Conservation (phyloP, 2,888 invertebrate species). For the Microplitis manilae region DNA sequence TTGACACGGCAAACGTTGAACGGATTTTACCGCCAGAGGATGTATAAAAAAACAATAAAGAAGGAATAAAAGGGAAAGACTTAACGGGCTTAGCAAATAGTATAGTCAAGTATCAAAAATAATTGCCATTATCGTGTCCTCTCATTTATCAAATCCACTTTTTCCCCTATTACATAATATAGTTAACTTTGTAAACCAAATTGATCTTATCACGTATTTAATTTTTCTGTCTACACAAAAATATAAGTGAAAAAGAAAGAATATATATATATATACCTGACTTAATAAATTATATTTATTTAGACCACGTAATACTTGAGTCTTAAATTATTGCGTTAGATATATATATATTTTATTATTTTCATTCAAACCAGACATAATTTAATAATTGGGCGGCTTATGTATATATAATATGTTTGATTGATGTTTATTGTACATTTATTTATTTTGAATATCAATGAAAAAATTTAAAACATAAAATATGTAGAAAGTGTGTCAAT, state of each 20-base stretch:
- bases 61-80: background rate
- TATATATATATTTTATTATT: too few relatives aligned
- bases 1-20: background rate
- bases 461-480: background rate
- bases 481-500: background rate
- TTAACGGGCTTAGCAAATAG: conserved; percentile 53
- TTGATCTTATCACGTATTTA: conserved; percentile 10
- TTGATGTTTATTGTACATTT: background rate
- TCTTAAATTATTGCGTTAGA: too few relatives aligned
- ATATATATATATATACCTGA: too few relatives aligned
- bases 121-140: conserved; percentile 61
- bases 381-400: too few relatives aligned
- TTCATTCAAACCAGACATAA: too few relatives aligned
- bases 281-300: too few relatives aligned
- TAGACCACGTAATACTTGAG: too few relatives aligned
- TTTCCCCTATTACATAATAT: conserved; percentile 19
- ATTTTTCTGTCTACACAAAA: background rate
- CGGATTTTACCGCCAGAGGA: background rate
- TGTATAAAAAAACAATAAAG: background rate
- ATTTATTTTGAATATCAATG: background rate
- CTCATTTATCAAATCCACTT: conserved; percentile 59
- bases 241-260: too few relatives aligned
- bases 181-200: background rate
- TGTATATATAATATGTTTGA: too few relatives aligned
- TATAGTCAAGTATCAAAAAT: conserved; percentile 53